phyloP scores from a whole-genome alignment of 2,113 vertebrate species.

The Entelurus aequoreus region DNA sequence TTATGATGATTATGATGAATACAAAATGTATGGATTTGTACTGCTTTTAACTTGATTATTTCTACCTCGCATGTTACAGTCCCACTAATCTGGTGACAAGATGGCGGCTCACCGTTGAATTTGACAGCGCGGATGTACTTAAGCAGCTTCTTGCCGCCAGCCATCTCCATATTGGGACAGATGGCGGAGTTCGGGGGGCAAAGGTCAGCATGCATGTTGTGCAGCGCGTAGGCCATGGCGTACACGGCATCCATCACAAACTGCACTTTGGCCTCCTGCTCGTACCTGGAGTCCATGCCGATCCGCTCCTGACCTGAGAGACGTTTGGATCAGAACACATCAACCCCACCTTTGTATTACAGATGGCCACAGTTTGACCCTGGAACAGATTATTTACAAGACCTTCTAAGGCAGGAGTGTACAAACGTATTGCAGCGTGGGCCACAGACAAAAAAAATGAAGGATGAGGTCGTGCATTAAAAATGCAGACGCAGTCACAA shows the following conservation, averaged over 20 bases:
- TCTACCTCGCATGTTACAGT: too few relatives aligned
- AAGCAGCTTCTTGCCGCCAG: constrained; percentile 90
- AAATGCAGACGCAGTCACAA: background rate
- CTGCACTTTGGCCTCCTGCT: constrained; percentile 97
- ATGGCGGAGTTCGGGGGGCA: constrained; percentile 86
- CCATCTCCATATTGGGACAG: constrained; percentile 84
- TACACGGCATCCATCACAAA: constrained; percentile 97
- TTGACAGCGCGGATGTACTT: constrained; percentile 83
- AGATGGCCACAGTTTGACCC: too few relatives aligned
- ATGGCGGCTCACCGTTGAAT: constrained; percentile 81
- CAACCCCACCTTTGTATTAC: background rate
- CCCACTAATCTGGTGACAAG: too few relatives aligned
- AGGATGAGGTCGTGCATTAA: background rate
- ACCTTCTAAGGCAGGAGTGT: too few relatives aligned
- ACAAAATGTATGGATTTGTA: too few relatives aligned
- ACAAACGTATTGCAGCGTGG: too few relatives aligned
- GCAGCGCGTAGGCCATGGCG: constrained; percentile 90
- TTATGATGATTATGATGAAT: too few relatives aligned
- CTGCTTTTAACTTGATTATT: too few relatives aligned
- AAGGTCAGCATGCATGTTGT: constrained; percentile 90
- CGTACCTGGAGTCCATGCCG: constrained; percentile 87
- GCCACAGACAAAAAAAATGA: too few relatives aligned
- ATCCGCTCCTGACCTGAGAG: constrained; percentile 85
- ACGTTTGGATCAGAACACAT: background rate
- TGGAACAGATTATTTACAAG: too few relatives aligned